Conservation (phyloP, 2,888 invertebrate species). For the Hyposoter didymator region DNA sequence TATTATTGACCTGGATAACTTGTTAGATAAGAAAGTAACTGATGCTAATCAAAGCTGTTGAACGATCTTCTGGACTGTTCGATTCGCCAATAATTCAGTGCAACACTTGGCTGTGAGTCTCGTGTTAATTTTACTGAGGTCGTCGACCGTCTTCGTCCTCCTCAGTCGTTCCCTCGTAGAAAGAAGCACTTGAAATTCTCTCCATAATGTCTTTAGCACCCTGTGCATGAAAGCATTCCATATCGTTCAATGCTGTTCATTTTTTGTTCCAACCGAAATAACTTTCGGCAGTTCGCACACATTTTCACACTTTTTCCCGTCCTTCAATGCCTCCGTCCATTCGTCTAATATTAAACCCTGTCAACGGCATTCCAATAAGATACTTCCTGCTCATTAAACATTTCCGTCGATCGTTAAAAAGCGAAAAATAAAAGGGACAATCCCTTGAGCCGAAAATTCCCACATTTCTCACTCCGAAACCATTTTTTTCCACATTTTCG, state of each 20-base stretch:
- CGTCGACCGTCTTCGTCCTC: conserved; percentile 47
- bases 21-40: conserved; percentile 32
- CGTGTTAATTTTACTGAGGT: conserved; percentile 40
- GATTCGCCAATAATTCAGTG: conserved; percentile 17
- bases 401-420: background rate
- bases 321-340: background rate
- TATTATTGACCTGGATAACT: conserved; percentile 27
- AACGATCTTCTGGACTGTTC: conserved; percentile 33
- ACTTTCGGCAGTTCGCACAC: background rate
- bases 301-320: conserved; percentile 1
- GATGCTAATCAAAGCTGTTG: conserved; percentile 26
- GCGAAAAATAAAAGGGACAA: background rate
- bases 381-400: background rate
- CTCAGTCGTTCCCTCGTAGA: background rate
- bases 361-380: background rate
- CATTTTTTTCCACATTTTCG: background rate
- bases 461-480: background rate
- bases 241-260: conserved; percentile 25
- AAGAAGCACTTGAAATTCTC: conserved; percentile 20
- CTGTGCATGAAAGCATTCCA: conserved; percentile 9
- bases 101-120: conserved; percentile 11
- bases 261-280: conserved; percentile 39
- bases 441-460: background rate
- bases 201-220: conserved; percentile 10
- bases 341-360: background rate